phyloP scores from a whole-genome alignment of 1,140 invertebrate genomes.

The Drosophila fuyamai region DNA sequence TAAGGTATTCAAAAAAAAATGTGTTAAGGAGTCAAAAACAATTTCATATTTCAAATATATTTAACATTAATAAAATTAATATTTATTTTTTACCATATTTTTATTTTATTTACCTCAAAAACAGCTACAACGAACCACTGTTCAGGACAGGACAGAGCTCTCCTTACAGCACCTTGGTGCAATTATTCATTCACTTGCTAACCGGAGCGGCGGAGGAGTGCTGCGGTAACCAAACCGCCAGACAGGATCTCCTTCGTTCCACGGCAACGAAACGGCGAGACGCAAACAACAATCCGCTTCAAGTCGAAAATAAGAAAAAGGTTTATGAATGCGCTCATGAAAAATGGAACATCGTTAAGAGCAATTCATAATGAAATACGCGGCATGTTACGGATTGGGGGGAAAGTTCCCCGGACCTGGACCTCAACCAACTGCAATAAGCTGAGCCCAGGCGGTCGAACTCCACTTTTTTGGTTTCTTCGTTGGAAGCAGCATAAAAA shows the following conservation, averaged over 20 bases:
- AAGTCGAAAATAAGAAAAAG: slow-evolving; percentile 70
- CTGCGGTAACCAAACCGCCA: slow-evolving; percentile 18
- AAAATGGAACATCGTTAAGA: slow-evolving; percentile 84
- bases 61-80: not conserved
- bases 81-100: not conserved
- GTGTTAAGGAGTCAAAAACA: too few relatives aligned
- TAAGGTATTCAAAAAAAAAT: too few relatives aligned
- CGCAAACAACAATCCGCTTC: slow-evolving; percentile 59
- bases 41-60: not conserved
- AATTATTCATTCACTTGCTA: slow-evolving; percentile 70
- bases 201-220: slow-evolving; percentile 9
- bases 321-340: slow-evolving; percentile 84
- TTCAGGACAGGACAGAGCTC: slow-evolving; percentile 10
- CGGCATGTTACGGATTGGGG: slow-evolving; percentile 23
- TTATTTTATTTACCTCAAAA: too few relatives aligned
- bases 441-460: slow-evolving; percentile 60
- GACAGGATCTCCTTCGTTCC: slow-evolving; percentile 25
- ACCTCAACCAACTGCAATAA: slow-evolving; percentile 44
- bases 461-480: slow-evolving; percentile 17
- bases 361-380: slow-evolving; percentile 84
- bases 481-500: slow-evolving; percentile 55
- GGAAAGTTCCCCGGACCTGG: slow-evolving; percentile 7
- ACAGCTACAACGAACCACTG: slow-evolving; percentile 13
- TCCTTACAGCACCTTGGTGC: slow-evolving; percentile 67
- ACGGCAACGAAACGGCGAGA: slow-evolving; percentile 19